phyloP scores from a whole-genome alignment of 2,888 invertebrate species.

The Theretra japonica region DNA sequence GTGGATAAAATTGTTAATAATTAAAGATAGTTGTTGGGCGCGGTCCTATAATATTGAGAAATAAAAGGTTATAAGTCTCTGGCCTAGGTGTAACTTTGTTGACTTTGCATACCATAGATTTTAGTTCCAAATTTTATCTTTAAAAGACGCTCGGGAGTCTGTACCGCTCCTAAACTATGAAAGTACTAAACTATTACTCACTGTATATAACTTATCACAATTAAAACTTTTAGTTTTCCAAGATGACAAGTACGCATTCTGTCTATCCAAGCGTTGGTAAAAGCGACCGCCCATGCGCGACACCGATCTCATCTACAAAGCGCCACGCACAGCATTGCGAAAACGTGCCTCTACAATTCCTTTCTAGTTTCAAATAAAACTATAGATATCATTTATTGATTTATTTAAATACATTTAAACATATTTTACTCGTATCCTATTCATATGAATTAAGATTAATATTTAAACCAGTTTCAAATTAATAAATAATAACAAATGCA shows the following conservation, averaged over 20 bases:
- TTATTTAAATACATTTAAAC: background rate
- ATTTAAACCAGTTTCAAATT: background rate
- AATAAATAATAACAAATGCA: slow-evolving; percentile 8
- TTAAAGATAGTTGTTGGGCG: too few relatives aligned
- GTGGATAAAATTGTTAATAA: too few relatives aligned
- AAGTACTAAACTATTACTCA: background rate
- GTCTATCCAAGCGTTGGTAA: slow-evolving; percentile 73
- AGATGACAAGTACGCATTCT: slow-evolving; percentile 43
- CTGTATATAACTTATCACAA: background rate
- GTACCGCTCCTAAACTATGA: too few relatives aligned
- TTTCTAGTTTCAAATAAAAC: slow-evolving; percentile 1
- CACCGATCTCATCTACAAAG: slow-evolving; percentile 63
- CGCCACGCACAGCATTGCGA: background rate
- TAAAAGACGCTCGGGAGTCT: too few relatives aligned
- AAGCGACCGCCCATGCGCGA: slow-evolving; percentile 73
- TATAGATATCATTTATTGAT: background rate
- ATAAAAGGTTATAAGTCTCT: too few relatives aligned
- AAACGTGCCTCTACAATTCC: background rate
- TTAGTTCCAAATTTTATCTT: too few relatives aligned
- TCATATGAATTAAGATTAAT: background rate
- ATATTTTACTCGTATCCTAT: background rate
- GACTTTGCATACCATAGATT: too few relatives aligned
- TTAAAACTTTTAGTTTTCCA: slow-evolving; percentile 1
- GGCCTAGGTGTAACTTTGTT: too few relatives aligned
- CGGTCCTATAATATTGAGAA: too few relatives aligned